Conservation (phyloP, 2,888 invertebrate genomes). For the Drosophila melanosoma region DNA sequence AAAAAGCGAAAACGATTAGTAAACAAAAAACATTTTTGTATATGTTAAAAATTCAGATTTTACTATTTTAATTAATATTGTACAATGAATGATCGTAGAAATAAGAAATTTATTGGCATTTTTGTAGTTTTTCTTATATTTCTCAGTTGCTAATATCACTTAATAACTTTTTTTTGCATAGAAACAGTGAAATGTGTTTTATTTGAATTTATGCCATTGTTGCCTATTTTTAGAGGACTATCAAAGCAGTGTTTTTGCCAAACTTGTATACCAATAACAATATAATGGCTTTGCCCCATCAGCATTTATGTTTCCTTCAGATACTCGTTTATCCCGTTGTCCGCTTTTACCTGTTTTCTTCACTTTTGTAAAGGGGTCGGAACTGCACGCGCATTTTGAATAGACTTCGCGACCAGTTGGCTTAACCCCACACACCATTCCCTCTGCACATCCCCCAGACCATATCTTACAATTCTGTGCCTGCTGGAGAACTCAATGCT, state of each 20-base stretch:
- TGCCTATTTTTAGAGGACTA: slow-evolving; percentile 2
- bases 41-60: background rate
- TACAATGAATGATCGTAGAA: background rate
- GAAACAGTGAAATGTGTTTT: background rate
- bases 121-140: background rate
- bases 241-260: slow-evolving; percentile 6
- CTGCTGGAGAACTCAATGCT: slow-evolving; percentile 19
- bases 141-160: background rate
- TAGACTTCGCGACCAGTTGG: slow-evolving; percentile 57
- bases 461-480: background rate
- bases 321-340: slow-evolving; percentile 15
- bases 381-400: slow-evolving; percentile 68
- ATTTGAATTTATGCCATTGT: background rate
- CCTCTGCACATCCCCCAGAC: background rate
- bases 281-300: slow-evolving; percentile 30
- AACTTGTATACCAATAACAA: slow-evolving; percentile 9
- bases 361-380: slow-evolving; percentile 40
- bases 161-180: background rate
- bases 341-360: slow-evolving; percentile 16
- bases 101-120: background rate
- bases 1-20: background rate
- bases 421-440: background rate
- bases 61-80: background rate
- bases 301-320: slow-evolving; percentile 31
- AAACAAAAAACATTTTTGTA: background rate